Percentiles rank a stretch among this genome's conserved stretches.
These are phyloP conservation scores for Tupaia chinensis DNA, from an alignment of 2,113 vertebrate genomes.

Conservation along the genomic window DNA sequence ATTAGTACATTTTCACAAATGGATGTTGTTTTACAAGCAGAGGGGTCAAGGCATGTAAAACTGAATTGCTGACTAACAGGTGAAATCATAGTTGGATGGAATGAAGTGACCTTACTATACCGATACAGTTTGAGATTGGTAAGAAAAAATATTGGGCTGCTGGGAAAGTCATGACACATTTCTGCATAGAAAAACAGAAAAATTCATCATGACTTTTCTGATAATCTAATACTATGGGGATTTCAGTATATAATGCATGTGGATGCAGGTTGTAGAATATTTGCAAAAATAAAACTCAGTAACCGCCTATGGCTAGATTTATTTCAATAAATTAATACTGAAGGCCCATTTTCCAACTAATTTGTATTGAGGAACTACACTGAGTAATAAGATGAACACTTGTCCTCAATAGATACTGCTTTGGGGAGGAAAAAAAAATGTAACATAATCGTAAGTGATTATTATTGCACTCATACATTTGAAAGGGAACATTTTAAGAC, in stretches of 20 bases:
- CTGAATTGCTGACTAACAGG: not conserved
- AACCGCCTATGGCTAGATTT: not conserved
- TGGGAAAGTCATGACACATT: no score
- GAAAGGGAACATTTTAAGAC: not conserved
- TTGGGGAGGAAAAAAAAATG: not conserved
- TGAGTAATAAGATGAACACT: not conserved
- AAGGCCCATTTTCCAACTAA: not conserved
- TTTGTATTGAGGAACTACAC: not conserved
- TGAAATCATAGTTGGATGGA: not conserved
- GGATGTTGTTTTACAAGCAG: not conserved
- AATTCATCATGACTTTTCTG: no score
- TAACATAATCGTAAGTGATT: not conserved
- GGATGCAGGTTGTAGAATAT: not conserved
- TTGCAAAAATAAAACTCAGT: not conserved
- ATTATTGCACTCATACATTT: not conserved
- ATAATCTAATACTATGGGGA: not conserved
- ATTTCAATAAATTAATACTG: not conserved
- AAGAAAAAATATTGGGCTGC: not conserved
- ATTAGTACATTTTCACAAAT: conserved; percentile 20
- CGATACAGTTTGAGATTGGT: not conserved
- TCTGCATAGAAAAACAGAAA: no score
- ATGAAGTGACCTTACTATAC: not conserved
- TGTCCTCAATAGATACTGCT: not conserved
- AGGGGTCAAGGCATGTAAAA: not conserved
- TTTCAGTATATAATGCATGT: not conserved